Base-by-base conservation (phyloP, 2,113 vertebrate species). In the Apistogramma diplotaenia region DNA sequence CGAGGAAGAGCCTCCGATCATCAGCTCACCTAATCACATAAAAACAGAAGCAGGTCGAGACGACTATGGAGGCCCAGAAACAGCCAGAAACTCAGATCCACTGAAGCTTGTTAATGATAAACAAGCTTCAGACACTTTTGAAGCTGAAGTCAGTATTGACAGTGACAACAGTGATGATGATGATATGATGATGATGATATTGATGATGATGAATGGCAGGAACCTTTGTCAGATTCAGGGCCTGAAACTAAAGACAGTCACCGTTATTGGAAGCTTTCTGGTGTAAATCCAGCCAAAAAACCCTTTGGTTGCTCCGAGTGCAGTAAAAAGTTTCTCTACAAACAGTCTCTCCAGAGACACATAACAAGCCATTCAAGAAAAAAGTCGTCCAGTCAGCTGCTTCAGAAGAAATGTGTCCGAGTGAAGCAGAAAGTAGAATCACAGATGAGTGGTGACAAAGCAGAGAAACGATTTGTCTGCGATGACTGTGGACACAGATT, bases 251-350 rank as follows among this genome's bases (percentile, higher is more conserved):
- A 57, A 56, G 51, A 57, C 33, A 27, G 31, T 12, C n/a, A 56
- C 33, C 4, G 21, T 37, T 12, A 0, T 8, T 1, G 0, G 78
- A 19, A 18, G 16, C 21, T 29, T 33, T 61, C 2, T 0, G 8
- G 8, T 74, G 33, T 25, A 73, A 3, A 73, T 35, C 23, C 3
- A 27, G 27, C 29, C 31, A 37, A 53, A 59, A 73, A 0, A 60
- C 27, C 67, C 31, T 61, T 73, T 12, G 40, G 43, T 18, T 74
- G 21, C 56, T 4, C 31, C 0, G 23, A 73, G 43, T 53, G 56
- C 1, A 0, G 1, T 0, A 54, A 61, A 53, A 27, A 51, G 29
- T 59, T 71, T 51, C 27, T 79, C 19, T 33, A 21, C 54, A 31
- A 59, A 40, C 37, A 11, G 37, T 71, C 15, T 49, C 62, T 67